Base-by-base conservation (phyloP, 1,140 invertebrate genomes). In the Habropoda laboriosa region DNA sequence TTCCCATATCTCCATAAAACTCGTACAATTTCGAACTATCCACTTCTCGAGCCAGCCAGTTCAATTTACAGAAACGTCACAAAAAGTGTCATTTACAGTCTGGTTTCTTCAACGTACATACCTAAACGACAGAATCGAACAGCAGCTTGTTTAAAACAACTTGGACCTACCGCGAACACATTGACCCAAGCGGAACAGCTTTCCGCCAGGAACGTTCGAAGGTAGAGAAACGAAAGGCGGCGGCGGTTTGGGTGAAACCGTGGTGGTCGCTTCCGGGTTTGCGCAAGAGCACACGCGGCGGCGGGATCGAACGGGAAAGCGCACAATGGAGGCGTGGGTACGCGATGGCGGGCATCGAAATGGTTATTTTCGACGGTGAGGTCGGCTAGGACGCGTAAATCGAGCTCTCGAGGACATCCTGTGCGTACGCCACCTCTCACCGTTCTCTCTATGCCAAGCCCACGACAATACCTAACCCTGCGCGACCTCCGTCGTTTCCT, bases 321-420 rank as follows among this genome's bases (percentile, higher is more conserved):
- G 55, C 35, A 72, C 53, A 83, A 85, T 72, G 77, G 70, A 66
- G 55, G 58, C 60, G 73, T 63, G 47, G 45, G 60, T 66, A 63
- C 24, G 5, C 21, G 21, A 1, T n/a, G 30, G 24, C 63, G 58
- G 71, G 51, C 79, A 70, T 84, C 82, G 83, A 91, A 91, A 89
- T 88, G 88, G 88, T 91, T 91, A 91, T 92, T 91, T 92, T 91
- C 87, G 90, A 90, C 88, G 81, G 77, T 90, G 87, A 92, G 91
- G 91, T 90, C 90, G 90, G 81, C 84, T 89, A 91, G 91, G 90
- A 91, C 90, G 88, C 88, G 89, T 91, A 87, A 91, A 91, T 90
- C 87, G 88, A 90, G 85, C 87, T 61, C 74, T 79, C 90, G 91
- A 92, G 91, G 90, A 92, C 90, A 80, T 80, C 87, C 85, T 87